These are phyloP conservation scores for Drosophila paramelanica DNA, from an alignment of 2,888 invertebrate genomes.

Conservation along the genomic window DNA sequence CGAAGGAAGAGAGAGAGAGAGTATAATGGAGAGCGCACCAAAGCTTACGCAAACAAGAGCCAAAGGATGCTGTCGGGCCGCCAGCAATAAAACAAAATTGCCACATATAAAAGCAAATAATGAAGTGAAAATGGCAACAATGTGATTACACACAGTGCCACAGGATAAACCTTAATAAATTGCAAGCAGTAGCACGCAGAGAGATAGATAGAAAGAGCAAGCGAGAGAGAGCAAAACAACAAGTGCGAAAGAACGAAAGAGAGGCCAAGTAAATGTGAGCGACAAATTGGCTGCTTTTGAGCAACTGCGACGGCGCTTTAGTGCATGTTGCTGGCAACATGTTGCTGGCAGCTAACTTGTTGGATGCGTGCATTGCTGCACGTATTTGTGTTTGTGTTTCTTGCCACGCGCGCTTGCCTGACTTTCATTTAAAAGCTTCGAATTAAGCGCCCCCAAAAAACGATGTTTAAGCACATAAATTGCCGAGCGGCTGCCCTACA, in stretches of 20 bases:
- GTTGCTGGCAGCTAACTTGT: slow-evolving; percentile 71
- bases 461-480: slow-evolving; percentile 23
- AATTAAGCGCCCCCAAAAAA: slow-evolving; percentile 22
- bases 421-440: slow-evolving; percentile 37
- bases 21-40: slow-evolving; percentile 19
- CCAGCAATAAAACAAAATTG: slow-evolving; percentile 76
- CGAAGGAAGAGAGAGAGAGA: slow-evolving; percentile 5
- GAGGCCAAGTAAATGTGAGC: slow-evolving; percentile 5
- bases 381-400: not conserved
- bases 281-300: slow-evolving; percentile 15
- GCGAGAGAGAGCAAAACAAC: slow-evolving; percentile 2
- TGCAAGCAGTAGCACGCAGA: slow-evolving; percentile 33
- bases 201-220: slow-evolving; percentile 14
- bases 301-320: slow-evolving; percentile 67
- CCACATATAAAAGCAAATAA: slow-evolving; percentile 79
- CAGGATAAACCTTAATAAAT: slow-evolving; percentile 59
- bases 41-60: slow-evolving; percentile 53
- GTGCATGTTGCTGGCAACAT: slow-evolving; percentile 67
- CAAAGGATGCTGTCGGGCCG: slow-evolving; percentile 57
- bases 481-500: slow-evolving; percentile 2
- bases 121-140: slow-evolving; percentile 82
- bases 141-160: slow-evolving; percentile 76
- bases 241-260: slow-evolving; percentile 15
- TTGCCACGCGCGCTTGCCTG: slow-evolving; percentile 42
- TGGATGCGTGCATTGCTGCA: slow-evolving; percentile 58